These are phyloP conservation scores for Ceratoteleas bidentatus DNA, from an alignment of 1,140 invertebrate species.

Conservation along the genomic window DNA sequence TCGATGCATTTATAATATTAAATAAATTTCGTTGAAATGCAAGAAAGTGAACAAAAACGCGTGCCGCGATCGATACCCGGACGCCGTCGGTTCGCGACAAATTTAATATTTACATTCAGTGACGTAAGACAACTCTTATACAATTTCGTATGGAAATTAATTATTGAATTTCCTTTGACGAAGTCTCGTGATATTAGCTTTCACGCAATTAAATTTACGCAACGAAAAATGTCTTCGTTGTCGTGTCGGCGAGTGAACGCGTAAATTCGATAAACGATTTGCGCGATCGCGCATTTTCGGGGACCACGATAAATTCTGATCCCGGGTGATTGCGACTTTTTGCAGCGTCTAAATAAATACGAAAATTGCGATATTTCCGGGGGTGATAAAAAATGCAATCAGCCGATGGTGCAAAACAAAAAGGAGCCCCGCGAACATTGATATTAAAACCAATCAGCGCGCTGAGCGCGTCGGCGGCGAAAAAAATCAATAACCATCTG, in stretches of 20 bases:
- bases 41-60: constrained; percentile 19
- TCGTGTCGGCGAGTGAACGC: not conserved
- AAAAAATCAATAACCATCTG: constrained; percentile 55
- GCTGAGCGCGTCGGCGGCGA: constrained; percentile 16
- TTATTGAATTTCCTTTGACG: not conserved
- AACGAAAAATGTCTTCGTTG: constrained; percentile 1
- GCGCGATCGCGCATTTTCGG: constrained; percentile 8
- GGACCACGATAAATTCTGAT: constrained; percentile 30
- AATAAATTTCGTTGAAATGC: constrained; percentile 5
- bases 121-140: constrained; percentile 18
- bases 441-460: constrained; percentile 54
- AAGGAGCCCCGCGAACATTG: constrained; percentile 44
- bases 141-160: constrained; percentile 23
- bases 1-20: constrained; percentile 15
- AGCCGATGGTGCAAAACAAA: constrained; percentile 28
- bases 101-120: constrained; percentile 18
- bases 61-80: not conserved
- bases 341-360: constrained; percentile 38
- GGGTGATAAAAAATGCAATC: constrained; percentile 47
- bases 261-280: not conserved
- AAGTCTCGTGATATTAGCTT: not conserved
- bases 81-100: not conserved
- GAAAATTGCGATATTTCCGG: constrained; percentile 37
- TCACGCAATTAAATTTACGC: not conserved
- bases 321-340: constrained; percentile 22